Conservation (phyloP, 2,888 invertebrate species). For the Leptopilina syphax region DNA sequence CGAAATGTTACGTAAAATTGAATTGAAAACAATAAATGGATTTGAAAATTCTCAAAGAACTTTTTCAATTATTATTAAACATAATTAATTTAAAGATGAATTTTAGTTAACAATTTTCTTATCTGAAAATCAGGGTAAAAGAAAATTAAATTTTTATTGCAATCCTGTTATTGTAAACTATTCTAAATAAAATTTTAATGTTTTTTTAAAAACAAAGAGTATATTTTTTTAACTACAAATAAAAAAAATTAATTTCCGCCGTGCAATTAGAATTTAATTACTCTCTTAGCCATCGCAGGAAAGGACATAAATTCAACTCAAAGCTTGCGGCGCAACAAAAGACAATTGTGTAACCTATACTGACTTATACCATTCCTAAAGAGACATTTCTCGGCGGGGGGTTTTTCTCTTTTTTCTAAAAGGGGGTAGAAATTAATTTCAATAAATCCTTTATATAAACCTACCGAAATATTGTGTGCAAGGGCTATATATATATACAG, state of each 20-base stretch:
- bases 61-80: too few relatives aligned
- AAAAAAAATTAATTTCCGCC: constrained; percentile 8
- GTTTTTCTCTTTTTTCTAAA: not conserved
- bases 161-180: too few relatives aligned
- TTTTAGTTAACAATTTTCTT: too few relatives aligned
- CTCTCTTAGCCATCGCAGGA: not conserved
- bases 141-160: too few relatives aligned
- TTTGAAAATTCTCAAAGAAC: too few relatives aligned
- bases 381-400: constrained; percentile 36
- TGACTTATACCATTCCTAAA: constrained; percentile 29
- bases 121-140: too few relatives aligned
- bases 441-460: constrained; percentile 36
- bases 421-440: constrained; percentile 32
- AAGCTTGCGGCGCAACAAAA: constrained; percentile 27
- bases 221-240: not conserved
- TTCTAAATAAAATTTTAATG: too few relatives aligned
- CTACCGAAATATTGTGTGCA: constrained; percentile 26
- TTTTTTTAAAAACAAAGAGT: too few relatives aligned
- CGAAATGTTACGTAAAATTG: too few relatives aligned
- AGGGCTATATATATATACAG: constrained; percentile 14
- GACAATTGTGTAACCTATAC: constrained; percentile 38
- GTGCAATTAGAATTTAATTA: constrained; percentile 18
- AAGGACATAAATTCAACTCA: constrained; percentile 6
- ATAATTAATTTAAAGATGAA: too few relatives aligned
- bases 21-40: too few relatives aligned